A percentile compares a stretch with the other conserved stretches of the same genome.
Conservation (phyloP, 1,140 invertebrate genomes). For the Drosophila pectinifera region DNA sequence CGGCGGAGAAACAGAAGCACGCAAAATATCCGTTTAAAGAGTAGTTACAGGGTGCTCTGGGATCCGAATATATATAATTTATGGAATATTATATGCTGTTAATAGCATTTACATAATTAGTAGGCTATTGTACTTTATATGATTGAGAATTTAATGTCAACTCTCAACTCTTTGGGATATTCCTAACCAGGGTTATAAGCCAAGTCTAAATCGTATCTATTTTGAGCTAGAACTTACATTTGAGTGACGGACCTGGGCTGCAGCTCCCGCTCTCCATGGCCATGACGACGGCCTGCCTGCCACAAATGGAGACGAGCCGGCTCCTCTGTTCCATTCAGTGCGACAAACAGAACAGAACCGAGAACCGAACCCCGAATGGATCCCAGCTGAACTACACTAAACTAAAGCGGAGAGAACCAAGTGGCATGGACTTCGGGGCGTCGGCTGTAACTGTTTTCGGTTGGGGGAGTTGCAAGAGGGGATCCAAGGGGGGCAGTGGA, state of each 20-base stretch:
- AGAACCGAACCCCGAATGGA: constrained; percentile 15
- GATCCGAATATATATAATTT: not conserved
- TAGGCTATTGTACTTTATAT: not conserved
- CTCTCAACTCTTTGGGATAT: no score
- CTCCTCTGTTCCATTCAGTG: constrained; percentile 57
- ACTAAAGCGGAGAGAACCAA: constrained; percentile 10
- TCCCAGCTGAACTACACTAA: constrained; percentile 18
- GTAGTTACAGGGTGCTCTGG: constrained; percentile 35
- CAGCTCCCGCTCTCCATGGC: constrained; percentile 8
- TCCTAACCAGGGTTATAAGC: not conserved
- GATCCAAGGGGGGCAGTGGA: not conserved
- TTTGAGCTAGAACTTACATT: constrained; percentile 6
- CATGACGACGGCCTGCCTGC: constrained; percentile 43
- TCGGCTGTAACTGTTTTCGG: constrained; percentile 48
- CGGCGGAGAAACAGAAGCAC: constrained; percentile 43
- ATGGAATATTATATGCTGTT: no score
- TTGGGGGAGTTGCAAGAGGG: not conserved
- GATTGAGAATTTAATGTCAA: not conserved
- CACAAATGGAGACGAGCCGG: constrained; percentile 61
- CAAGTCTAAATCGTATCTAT: not conserved
- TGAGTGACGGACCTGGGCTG: constrained; percentile 26
- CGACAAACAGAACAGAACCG: constrained; percentile 76
- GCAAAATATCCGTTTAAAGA: constrained; percentile 54
- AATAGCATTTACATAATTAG: no score
- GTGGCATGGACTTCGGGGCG: constrained; percentile 34